Conservation (phyloP, 2,888 invertebrate genomes). For the Bembecia ichneumoniformis region DNA sequence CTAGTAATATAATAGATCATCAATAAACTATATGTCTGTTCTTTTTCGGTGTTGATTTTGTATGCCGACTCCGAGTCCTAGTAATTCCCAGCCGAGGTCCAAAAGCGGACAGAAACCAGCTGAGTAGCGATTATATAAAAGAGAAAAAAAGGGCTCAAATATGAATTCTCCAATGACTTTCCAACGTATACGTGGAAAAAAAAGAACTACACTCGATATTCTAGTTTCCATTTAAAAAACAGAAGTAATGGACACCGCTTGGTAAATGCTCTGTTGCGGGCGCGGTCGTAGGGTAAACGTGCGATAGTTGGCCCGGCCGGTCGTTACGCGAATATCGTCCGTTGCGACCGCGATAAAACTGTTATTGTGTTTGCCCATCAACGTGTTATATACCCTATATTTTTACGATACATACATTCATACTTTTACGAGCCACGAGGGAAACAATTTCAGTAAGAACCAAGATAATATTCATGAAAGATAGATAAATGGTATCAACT, state of each 20-base stretch:
- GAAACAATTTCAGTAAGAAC: neutral
- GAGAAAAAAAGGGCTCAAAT: too few species aligned
- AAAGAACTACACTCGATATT: too few species aligned
- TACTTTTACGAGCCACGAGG: neutral
- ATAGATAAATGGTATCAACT: neutral
- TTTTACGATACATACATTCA: neutral
- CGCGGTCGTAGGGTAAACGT: constrained; percentile 1
- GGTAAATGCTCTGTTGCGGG: neutral
- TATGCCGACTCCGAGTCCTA: too few species aligned
- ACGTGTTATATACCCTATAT: neutral
- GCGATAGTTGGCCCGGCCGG: neutral
- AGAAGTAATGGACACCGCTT: neutral
- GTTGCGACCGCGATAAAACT: constrained; percentile 3
- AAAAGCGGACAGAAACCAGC: too few species aligned
- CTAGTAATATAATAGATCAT: too few species aligned
- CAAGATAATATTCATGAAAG: neutral
- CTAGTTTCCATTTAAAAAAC: too few species aligned
- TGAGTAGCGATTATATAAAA: too few species aligned
- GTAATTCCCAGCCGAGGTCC: too few species aligned
- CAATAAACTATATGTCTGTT: too few species aligned
- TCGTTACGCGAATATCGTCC: constrained; percentile 1
- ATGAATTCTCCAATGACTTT: too few species aligned
- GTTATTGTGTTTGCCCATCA: constrained; percentile 1
- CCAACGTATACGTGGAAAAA: too few species aligned
- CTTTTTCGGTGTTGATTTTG: too few species aligned